Conservation (phyloP, 2,888 invertebrate genomes). For the Nephrotoma flavescens region DNA sequence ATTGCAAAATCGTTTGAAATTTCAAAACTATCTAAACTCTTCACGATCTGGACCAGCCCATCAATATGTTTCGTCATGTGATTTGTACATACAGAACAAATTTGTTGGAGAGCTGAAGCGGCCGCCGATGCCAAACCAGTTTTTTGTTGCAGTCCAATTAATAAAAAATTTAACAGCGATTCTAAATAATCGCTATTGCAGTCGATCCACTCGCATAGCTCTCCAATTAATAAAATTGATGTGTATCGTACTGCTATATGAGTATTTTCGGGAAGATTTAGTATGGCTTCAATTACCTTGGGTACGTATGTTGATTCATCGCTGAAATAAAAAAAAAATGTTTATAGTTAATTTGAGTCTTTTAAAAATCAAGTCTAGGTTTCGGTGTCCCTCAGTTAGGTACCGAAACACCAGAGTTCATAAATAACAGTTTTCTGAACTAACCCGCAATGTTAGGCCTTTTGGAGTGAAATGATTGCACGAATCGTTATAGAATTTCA, state of each 20-base stretch:
- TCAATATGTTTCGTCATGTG: conserved; percentile 64
- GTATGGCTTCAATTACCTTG: conserved; percentile 81
- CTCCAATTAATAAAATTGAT: conserved; percentile 73
- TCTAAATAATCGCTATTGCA: conserved; percentile 68
- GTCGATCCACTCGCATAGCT: conserved; percentile 91
- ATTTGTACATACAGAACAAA: conserved; percentile 66
- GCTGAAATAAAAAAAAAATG: conserved; percentile 34
- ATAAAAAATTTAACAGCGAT: conserved; percentile 65
- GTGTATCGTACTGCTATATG: conserved; percentile 84
- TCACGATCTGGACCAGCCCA: conserved; percentile 58
- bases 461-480: neutral
- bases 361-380: no score
- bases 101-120: conserved; percentile 69
- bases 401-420: no score
- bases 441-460: neutral
- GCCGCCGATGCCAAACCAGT: conserved; percentile 63
- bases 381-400: no score
- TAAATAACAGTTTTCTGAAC: no score
- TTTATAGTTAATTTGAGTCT: neutral
- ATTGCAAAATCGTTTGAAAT: conserved; percentile 62
- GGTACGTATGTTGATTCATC: conserved; percentile 87
- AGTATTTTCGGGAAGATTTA: conserved; percentile 64
- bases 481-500: no score
- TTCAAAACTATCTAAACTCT: conserved; percentile 52
- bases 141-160: conserved; percentile 53